Conservation (phyloP, 2,113 vertebrate genomes). For the Empidonax alnorum region DNA sequence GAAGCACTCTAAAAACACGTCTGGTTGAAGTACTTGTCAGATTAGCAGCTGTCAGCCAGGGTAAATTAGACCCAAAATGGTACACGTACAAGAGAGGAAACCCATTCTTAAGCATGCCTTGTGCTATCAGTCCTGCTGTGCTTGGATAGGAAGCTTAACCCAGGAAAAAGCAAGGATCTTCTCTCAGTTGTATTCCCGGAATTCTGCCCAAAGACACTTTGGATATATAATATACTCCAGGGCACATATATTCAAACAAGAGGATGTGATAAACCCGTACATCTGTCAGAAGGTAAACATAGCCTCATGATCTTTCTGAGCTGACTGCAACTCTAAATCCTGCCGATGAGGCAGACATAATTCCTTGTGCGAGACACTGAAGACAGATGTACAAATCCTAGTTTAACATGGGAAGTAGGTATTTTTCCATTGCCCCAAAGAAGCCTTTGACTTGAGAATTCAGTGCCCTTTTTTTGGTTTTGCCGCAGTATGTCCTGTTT, state of each 20-base stretch:
- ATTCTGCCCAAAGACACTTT: not conserved
- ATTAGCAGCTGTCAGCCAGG: not conserved
- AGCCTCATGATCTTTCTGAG: not conserved
- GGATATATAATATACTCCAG: not conserved
- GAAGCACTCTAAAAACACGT: not conserved
- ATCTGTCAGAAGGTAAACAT: slow-evolving; percentile 19
- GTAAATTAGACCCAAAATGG: not conserved
- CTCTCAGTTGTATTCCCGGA: rapidly evolving
- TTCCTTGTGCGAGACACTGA: not conserved
- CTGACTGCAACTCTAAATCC: slow-evolving; percentile 28
- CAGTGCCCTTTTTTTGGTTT: not conserved
- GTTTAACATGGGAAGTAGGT: not conserved
- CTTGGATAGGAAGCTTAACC: not conserved
- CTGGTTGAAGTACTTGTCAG: not conserved
- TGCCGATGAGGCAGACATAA: not conserved
- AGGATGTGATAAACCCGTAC: not conserved
- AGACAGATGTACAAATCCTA: not conserved
- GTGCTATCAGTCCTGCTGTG: not conserved
- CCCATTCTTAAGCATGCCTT: not conserved
- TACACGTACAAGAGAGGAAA: not conserved
- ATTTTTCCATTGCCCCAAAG: not conserved
- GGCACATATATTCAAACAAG: not conserved
- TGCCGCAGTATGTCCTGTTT: not conserved
- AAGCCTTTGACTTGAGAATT: not conserved
- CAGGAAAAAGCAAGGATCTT: not conserved